Evolutionary conservation across 2,797 vertebrate species (phyloP), one percentile per base, ranked within the genome.

Genomic region (Peromyscus aztecus): DNA sequence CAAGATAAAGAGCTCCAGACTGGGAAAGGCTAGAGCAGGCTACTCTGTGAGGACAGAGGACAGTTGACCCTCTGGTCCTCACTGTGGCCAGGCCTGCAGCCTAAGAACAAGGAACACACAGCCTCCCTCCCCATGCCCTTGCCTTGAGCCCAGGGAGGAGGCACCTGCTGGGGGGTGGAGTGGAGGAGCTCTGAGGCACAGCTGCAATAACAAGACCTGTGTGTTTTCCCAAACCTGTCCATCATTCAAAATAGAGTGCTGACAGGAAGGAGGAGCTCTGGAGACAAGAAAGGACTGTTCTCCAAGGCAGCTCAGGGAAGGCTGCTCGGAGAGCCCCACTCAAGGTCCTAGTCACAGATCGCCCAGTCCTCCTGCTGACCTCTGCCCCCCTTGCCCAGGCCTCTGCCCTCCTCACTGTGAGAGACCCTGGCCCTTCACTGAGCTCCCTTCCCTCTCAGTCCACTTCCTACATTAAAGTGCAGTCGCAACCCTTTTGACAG

Each of bases 221-320:
- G 2, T 34, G 49, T 31, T 73, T 76, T 55, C 80, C 61, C 63
- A 67, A 27, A 59, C 52, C 46, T 27, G 19, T 16, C 29, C 57
- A 76, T 40, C 94, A 61, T 92, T 91, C 55, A 67, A 86, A 92
- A 92, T 11, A 83, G 95, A 86, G 84, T 78, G 93, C 76, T 67
- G 77, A 80, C 67, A 40, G 37, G 77, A 71, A 49, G n/a, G 24
- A n/a, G 37, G 87, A 49, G 59, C 46, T 55, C 37, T 1, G 2
- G 61, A 69, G 24, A 13, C 19, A 49, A 65, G 78, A 40, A 52
- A 24, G 37, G 21, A 1, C 4, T 49, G 40, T 16, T 61, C 82
- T 1, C 8, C 37, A 16, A 61, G 8, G 34, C 63, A 61, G n/a
- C 61, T 10, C n/a, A 4, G 16, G 46, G 52, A 31, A 12, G 34